Evolutionary conservation across 2,113 vertebrate species (phyloP).

Genomic region (Odocoileus virginianus): DNA sequence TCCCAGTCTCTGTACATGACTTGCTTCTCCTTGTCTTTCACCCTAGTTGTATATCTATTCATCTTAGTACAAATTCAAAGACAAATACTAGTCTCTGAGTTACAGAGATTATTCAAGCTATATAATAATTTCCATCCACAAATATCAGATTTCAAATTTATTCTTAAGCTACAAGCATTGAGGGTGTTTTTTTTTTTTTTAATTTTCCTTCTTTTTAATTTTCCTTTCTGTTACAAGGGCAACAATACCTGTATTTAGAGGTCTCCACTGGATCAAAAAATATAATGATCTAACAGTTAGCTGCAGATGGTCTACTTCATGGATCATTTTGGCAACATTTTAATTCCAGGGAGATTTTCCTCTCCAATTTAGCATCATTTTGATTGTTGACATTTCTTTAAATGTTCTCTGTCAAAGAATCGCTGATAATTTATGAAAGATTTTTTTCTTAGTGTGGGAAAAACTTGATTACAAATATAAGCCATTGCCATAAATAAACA

Average conservation of each 20-base stretch:
- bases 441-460: neutral
- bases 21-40: neutral
- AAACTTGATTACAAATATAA: neutral
- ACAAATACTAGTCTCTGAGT: neutral
- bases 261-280: neutral
- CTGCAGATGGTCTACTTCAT: neutral
- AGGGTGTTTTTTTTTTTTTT: neutral
- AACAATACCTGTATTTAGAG: neutral
- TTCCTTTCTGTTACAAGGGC: neutral
- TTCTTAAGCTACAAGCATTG: neutral
- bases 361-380: neutral
- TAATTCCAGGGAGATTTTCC: neutral
- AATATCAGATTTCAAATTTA: neutral
- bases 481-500: neutral
- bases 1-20: fast-evolving
- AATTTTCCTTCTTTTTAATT: neutral
- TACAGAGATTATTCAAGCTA: neutral
- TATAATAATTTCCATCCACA: neutral
- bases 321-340: neutral
- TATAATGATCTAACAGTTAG: neutral
- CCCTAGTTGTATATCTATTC: neutral
- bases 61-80: neutral
- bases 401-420: neutral
- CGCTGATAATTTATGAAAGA: neutral
- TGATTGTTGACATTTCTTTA: neutral